Evolutionary conservation across 2,888 invertebrate genomes (phyloP), one percentile per base, ranked within the genome.

Genomic region (Stenodera caucasica): DNA sequence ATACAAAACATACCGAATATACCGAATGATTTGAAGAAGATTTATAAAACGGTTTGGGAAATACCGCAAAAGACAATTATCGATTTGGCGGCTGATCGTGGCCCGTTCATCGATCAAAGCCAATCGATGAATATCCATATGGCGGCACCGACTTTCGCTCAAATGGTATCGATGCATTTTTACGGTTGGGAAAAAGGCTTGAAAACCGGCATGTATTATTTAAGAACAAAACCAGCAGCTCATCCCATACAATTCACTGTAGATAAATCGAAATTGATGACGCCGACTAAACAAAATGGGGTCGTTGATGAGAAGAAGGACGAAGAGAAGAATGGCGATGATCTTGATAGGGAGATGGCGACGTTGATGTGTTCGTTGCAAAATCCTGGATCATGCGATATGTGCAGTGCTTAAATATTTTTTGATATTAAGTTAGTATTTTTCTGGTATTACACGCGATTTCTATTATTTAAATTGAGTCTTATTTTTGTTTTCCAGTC

Each of bases 151-250:
- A 94, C 90, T 75, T 94, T 94, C 77, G 95, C 92, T 5, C 95
- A 95, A 78, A 83, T 99, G 57, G 94, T 96, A 1, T 98, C 98
- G 2, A 98, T 99, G 88, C 99, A 99, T 81, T 99, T 99, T 81
- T 94, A 94, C 79, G 94, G 94, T 0, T 99, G 99, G 99, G 91
- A 93, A 82, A 86, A 90, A 81, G 98, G 98, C 2, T 83, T 99
- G 60, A 99, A 99, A 82, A 99, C 98, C 1, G 99, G 99, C 54
- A 98, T 99, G 98, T 99, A 99, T 80, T 98, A 99, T 79, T 83
- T 99, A 67, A 97, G 37, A 97, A 53, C 97, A 0, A 97, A 96
- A 78, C 95, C 98, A 6, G 98, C 98, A 0, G 96, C 92, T 1
- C 91, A 94, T 79, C 96, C 98, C 5, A 95, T 98, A 70, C 96